phyloP scores from a whole-genome alignment of 1,140 invertebrate genomes.

The Choristoneura fumiferana region DNA sequence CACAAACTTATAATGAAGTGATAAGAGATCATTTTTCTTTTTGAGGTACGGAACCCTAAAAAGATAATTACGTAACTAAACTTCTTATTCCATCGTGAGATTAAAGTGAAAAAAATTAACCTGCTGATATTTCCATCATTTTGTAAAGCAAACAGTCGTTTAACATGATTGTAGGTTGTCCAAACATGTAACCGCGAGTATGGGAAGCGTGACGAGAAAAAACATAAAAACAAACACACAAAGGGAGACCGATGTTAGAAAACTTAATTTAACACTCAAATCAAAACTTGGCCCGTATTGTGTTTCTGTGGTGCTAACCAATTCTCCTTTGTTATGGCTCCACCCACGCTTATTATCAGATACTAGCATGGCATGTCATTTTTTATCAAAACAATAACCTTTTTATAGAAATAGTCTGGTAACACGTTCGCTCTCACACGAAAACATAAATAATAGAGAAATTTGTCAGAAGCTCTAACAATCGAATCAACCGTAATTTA shows the following conservation, averaged over 20 bases:
- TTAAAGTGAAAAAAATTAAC: slow-evolving; percentile 35
- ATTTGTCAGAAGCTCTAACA: slow-evolving; percentile 58
- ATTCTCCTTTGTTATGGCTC: slow-evolving; percentile 68
- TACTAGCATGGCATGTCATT: slow-evolving; percentile 69
- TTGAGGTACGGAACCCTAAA: no score
- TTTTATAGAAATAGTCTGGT: slow-evolving; percentile 46
- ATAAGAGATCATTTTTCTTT: no score
- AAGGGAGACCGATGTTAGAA: slow-evolving; percentile 54
- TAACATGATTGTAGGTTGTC: slow-evolving; percentile 34
- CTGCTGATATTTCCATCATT: slow-evolving; percentile 38
- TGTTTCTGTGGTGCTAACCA: slow-evolving; percentile 70
- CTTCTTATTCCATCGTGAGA: slow-evolving; percentile 4
- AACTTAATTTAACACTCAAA: slow-evolving; percentile 76
- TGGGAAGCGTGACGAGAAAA: slow-evolving; percentile 49
- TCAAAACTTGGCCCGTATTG: slow-evolving; percentile 64
- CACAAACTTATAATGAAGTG: no score
- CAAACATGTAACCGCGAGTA: slow-evolving; percentile 24
- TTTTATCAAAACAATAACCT: slow-evolving; percentile 77
- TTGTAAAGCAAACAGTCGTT: slow-evolving; percentile 55
- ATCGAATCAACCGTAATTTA: slow-evolving; percentile 51
- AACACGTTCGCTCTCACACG: slow-evolving; percentile 46
- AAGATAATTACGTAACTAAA: no score
- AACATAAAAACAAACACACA: slow-evolving; percentile 50
- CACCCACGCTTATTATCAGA: slow-evolving; percentile 74
- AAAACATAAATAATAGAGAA: slow-evolving; percentile 44